Base-by-base conservation (phyloP, 2,797 vertebrate genomes). In the Synaphobranchus kaupii region DNA sequence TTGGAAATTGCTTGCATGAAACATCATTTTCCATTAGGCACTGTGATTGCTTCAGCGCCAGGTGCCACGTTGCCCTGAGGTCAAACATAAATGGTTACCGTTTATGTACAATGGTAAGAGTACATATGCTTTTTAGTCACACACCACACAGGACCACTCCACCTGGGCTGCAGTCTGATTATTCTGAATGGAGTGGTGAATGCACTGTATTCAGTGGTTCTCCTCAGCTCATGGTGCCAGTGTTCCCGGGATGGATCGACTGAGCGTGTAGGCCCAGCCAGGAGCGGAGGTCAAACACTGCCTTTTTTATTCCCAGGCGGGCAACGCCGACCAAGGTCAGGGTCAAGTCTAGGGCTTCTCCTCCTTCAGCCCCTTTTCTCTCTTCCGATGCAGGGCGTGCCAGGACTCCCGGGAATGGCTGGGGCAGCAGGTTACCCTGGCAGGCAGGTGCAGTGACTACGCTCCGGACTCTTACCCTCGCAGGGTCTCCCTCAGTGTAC, bases 381-480 rank as follows among this genome's bases (percentile, higher is more conserved):
- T 93, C 92, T 93, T 93, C 88, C 86, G 39, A 86, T 92, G 86
- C 94, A 99, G 98, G 98, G 98, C 90, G 92, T 97, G 93, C 95
- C 95, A 91, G 98, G 98, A 95, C 90, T 95, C 91, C 91, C 94
- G 91, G 98, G 98, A 90, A 94, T 94, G 91, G 89, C 91, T 52
- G 98, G 98, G 86, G 94, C 96, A 89, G 94, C 94, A 95, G 98
- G 98, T 97, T 99, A 98, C 96, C 98, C 98, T 98, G 98, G 98
- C 97, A 99, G 98, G 98, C 98, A 99, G 98, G 98, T 99, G 98
- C 98, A 99, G 98, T 99, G 97, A 98, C 96, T 96, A 93, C 93
- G 89, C 89, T 93, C 91, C 90, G 91, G 87, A 92, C 91, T 92
- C 82, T 91, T 81, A 34, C 88, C 84, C 84, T 89, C 60, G 87